Conservation (phyloP, 2,888 invertebrate species). For the Caenorhabditis drosophilae region DNA sequence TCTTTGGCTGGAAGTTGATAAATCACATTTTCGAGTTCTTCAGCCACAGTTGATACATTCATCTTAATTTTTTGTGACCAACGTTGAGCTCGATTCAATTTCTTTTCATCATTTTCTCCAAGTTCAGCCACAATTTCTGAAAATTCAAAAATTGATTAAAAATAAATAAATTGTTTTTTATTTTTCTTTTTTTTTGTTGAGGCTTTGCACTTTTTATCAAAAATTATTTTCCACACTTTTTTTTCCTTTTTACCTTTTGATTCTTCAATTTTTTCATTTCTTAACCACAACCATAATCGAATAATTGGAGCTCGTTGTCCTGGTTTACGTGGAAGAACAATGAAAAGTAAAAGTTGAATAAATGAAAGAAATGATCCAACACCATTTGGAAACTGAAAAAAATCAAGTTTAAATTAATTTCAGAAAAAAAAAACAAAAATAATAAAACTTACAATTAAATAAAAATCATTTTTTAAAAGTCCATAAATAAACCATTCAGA, state of each 20-base stretch:
- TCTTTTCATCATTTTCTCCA: constrained; percentile 41
- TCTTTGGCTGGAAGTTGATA: constrained; percentile 61
- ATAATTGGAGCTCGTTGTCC: constrained; percentile 62
- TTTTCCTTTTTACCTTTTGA: constrained; percentile 33
- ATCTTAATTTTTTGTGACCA: constrained; percentile 63
- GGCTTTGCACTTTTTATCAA: not conserved
- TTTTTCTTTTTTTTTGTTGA: too few species aligned
- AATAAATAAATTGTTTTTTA: too few species aligned
- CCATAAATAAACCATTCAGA: constrained; percentile 84
- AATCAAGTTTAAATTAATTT: constrained; percentile 9
- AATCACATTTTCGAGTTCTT: constrained; percentile 66
- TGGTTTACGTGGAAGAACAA: constrained; percentile 76
- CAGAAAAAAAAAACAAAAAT: too few species aligned
- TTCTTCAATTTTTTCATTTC: constrained; percentile 37
- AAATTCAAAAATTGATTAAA: constrained; percentile 27
- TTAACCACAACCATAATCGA: constrained; percentile 50
- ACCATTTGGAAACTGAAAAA: constrained; percentile 80
- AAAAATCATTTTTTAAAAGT: constrained; percentile 79
- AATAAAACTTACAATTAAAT: constrained; percentile 77
- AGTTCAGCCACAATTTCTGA: constrained; percentile 48
- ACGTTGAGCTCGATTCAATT: constrained; percentile 42
- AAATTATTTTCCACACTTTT: constrained; percentile 5
- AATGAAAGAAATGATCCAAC: constrained; percentile 79
- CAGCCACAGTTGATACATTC: constrained; percentile 60
- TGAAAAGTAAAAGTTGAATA: constrained; percentile 80